These are phyloP conservation scores for Halichondria panicea DNA, from an alignment of 37 sponge, comb jelly and placozoan species.

Conservation along the genomic window DNA sequence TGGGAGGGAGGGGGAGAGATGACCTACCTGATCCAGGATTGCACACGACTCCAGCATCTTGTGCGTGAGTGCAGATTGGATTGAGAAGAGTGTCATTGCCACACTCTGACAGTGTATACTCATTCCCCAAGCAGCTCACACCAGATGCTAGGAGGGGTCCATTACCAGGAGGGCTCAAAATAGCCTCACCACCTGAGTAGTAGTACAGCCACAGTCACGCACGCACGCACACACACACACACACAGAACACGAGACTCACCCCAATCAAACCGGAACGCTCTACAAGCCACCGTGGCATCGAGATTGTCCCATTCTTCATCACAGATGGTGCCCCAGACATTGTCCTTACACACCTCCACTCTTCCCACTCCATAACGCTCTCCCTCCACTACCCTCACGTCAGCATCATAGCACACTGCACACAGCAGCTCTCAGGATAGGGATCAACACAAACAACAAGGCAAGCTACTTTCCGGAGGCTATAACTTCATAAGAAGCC, in stretches of 20 bases:
- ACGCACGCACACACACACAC: too few relatives aligned
- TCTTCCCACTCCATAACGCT: background rate
- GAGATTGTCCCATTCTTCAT: background rate
- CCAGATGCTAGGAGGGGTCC: slow-evolving; percentile 2
- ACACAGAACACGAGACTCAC: background rate
- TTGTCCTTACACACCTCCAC: background rate
- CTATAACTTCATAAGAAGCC: too few relatives aligned
- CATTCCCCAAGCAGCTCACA: slow-evolving; percentile 2
- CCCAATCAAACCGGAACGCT: background rate
- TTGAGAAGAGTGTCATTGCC: background rate
- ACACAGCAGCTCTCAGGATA: too few relatives aligned
- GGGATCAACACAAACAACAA: too few relatives aligned
- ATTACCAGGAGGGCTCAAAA: background rate
- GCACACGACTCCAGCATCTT: slow-evolving; percentile 12
- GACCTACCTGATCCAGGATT: background rate
- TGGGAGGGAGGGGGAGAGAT: too few relatives aligned
- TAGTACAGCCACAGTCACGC: too few relatives aligned
- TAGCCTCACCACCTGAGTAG: too few relatives aligned
- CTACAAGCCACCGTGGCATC: background rate
- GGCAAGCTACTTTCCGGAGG: too few relatives aligned
- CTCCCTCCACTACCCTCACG: background rate
- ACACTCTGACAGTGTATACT: slow-evolving; percentile 1
- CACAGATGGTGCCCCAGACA: background rate
- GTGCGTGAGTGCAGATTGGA: slow-evolving; percentile 11
- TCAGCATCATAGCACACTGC: background rate